phyloP scores from a whole-genome alignment of 2,113 vertebrate species.

The Scalopus aquaticus region DNA sequence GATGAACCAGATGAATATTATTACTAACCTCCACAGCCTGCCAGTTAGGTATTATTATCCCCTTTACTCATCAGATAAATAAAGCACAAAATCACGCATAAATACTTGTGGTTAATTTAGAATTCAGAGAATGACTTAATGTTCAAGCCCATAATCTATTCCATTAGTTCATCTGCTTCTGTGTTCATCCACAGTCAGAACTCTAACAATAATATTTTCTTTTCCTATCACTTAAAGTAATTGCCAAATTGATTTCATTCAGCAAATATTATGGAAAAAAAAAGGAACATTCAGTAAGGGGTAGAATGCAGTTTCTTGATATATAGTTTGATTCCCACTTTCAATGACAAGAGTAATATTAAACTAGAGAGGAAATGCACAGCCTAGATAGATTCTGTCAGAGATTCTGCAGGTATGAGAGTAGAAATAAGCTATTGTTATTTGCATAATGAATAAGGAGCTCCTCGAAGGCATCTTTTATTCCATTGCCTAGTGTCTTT shows the following conservation, averaged over 20 bases:
- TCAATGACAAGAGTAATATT: background rate
- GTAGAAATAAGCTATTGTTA: background rate
- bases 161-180: background rate
- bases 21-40: background rate
- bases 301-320: background rate
- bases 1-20: background rate
- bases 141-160: background rate
- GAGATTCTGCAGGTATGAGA: background rate
- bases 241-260: background rate
- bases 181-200: background rate
- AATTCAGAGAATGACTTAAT: constrained; percentile 32
- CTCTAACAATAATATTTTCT: background rate
- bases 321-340: background rate
- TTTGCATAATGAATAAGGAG: background rate
- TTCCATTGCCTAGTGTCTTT: background rate
- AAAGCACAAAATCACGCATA: background rate
- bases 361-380: background rate
- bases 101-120: background rate
- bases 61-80: constrained; percentile 16
- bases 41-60: background rate
- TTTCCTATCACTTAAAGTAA: background rate
- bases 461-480: background rate
- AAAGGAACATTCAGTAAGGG: background rate
- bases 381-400: background rate
- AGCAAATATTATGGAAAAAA: background rate